Conservation (phyloP, 2,113 vertebrate species). For the Micronycteris hirsuta region DNA sequence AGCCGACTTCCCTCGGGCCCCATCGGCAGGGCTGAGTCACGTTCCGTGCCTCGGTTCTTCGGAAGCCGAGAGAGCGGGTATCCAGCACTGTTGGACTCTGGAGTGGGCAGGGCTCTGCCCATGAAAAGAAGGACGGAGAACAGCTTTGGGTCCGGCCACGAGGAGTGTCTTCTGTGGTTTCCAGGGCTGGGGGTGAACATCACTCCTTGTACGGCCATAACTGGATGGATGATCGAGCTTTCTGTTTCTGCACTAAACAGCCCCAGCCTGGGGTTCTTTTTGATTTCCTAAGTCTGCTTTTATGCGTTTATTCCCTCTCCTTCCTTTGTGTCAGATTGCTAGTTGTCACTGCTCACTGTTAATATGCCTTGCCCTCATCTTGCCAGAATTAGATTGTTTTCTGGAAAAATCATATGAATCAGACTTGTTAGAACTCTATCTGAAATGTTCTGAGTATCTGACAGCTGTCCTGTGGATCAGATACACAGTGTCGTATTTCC, state of each 20-base stretch:
- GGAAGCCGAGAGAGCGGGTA: neutral
- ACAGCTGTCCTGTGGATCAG: neutral
- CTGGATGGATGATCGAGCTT: neutral
- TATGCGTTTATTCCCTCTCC: neutral
- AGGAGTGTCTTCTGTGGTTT: neutral
- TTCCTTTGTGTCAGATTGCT: neutral
- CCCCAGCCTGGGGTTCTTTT: neutral
- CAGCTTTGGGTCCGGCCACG: neutral
- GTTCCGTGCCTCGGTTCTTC: neutral
- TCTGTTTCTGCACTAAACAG: neutral
- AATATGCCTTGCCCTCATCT: neutral
- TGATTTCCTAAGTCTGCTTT: neutral
- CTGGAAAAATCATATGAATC: neutral
- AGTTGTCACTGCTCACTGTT: neutral
- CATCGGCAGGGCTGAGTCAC: slow-evolving; percentile 22
- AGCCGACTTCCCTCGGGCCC: neutral
- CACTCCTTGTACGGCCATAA: neutral
- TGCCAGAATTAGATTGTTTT: neutral
- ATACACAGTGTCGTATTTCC: neutral
- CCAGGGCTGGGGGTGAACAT: neutral
- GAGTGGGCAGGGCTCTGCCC: neutral
- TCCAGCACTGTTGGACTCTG: neutral
- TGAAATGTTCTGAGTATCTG: neutral
- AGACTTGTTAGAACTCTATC: neutral
- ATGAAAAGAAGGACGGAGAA: neutral